Conservation (phyloP, 2,888 invertebrate species). For the Formica aserva region DNA sequence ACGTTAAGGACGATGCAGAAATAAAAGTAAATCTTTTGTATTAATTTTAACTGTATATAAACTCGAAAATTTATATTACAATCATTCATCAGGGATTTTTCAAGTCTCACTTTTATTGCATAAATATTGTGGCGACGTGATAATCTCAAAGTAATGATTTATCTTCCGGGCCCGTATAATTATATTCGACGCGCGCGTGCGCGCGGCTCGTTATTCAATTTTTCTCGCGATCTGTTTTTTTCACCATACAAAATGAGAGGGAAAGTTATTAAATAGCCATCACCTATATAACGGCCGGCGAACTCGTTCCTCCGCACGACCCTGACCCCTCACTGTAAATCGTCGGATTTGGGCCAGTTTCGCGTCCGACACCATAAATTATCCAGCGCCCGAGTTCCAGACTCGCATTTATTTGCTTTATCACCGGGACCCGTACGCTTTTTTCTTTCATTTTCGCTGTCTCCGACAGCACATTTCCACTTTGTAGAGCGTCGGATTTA, state of each 20-base stretch:
- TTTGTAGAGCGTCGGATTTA: neutral
- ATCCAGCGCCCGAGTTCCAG: conserved; percentile 58
- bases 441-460: conserved; percentile 16
- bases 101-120: neutral
- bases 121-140: neutral
- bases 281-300: conserved; percentile 67
- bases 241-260: conserved; percentile 57
- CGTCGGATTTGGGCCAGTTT: conserved; percentile 60
- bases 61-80: neutral
- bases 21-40: no score
- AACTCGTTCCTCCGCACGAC: conserved; percentile 61
- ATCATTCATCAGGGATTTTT: neutral
- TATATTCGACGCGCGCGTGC: conserved; percentile 3
- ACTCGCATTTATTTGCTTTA: conserved; percentile 36
- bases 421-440: conserved; percentile 1
- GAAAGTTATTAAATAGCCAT: conserved; percentile 70
- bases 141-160: conserved; percentile 27
- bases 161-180: conserved; percentile 13
- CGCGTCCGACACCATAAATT: conserved; percentile 59
- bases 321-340: conserved; percentile 65
- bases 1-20: neutral
- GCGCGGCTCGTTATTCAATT: conserved; percentile 36
- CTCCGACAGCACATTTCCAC: conserved; percentile 9
- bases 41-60: neutral
- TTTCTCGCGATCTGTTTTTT: conserved; percentile 31